Evolutionary conservation across 2,888 invertebrate genomes (phyloP).

Genomic region (Phania funesta): DNA sequence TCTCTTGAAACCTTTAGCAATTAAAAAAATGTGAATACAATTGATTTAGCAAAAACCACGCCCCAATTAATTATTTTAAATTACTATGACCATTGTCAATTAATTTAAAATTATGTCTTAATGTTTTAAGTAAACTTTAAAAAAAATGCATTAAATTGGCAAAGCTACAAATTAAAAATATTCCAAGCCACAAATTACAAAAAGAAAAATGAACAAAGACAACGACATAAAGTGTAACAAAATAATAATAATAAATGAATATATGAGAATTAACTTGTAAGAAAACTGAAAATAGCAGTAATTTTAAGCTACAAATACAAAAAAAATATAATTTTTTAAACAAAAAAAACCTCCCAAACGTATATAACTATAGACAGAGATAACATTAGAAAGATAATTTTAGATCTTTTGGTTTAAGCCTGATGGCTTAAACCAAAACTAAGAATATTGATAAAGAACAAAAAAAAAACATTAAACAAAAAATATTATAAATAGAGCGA

Average conservation of each 20-base stretch:
- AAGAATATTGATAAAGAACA: slow-evolving; percentile 1
- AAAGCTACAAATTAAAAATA: slow-evolving; percentile 74
- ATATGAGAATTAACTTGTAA: neutral
- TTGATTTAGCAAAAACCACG: slow-evolving; percentile 5
- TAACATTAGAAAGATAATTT: slow-evolving; percentile 58
- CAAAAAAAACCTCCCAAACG: too few relatives aligned
- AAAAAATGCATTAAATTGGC: slow-evolving; percentile 66
- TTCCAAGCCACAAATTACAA: slow-evolving; percentile 77
- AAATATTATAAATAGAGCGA: slow-evolving; percentile 71
- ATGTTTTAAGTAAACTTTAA: slow-evolving; percentile 52
- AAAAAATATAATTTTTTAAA: too few relatives aligned
- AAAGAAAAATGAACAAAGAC: slow-evolving; percentile 55
- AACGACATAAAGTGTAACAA: slow-evolving; percentile 60
- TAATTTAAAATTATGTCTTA: slow-evolving; percentile 53
- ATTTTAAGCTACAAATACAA: slow-evolving; percentile 43
- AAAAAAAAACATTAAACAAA: slow-evolving; percentile 58
- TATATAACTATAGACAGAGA: too few relatives aligned
- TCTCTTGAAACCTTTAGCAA: slow-evolving; percentile 58
- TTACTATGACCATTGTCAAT: slow-evolving; percentile 58
- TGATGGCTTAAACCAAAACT: neutral
- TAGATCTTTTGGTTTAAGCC: too few relatives aligned
- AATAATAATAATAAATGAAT: slow-evolving; percentile 21
- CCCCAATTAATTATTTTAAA: slow-evolving; percentile 43
- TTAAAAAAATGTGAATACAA: slow-evolving; percentile 63
- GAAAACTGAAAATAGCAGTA: slow-evolving; percentile 15